These are phyloP conservation scores for Chunga burmeisteri DNA, from an alignment of 2,113 vertebrate genomes.

Conservation along the genomic window DNA sequence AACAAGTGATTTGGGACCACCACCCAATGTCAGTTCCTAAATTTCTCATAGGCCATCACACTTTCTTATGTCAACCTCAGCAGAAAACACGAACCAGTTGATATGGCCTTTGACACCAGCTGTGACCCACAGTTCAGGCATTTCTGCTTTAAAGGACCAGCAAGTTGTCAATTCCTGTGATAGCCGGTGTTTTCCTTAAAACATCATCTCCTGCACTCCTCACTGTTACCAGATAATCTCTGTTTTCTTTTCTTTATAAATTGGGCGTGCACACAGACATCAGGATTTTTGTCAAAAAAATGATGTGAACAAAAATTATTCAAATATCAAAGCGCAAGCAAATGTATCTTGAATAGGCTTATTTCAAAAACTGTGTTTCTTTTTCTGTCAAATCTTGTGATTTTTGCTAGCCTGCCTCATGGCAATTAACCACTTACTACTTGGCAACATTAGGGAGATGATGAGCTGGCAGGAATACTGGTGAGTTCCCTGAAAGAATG, in stretches of 20 bases:
- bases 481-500: neutral
- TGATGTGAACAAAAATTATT: neutral
- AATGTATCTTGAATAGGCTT: neutral
- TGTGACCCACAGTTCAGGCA: neutral
- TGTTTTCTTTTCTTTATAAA: neutral
- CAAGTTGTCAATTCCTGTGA: neutral
- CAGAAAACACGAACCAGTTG: neutral
- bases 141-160: neutral
- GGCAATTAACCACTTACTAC: neutral
- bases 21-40: neutral
- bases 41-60: neutral
- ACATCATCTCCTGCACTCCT: neutral
- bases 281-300: neutral
- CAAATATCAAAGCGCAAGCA: neutral
- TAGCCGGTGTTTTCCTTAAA: neutral
- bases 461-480: neutral
- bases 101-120: neutral
- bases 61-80: neutral
- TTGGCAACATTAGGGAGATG: neutral
- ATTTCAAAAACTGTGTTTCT: neutral
- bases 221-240: neutral
- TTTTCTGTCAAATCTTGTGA: neutral
- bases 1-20: neutral
- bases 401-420: neutral
- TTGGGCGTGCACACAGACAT: neutral